A percentile compares a stretch with the other conserved stretches of the same genome.
These are phyloP conservation scores for Cinara cedri DNA, from an alignment of 2,888 invertebrate genomes.

Conservation along the genomic window DNA sequence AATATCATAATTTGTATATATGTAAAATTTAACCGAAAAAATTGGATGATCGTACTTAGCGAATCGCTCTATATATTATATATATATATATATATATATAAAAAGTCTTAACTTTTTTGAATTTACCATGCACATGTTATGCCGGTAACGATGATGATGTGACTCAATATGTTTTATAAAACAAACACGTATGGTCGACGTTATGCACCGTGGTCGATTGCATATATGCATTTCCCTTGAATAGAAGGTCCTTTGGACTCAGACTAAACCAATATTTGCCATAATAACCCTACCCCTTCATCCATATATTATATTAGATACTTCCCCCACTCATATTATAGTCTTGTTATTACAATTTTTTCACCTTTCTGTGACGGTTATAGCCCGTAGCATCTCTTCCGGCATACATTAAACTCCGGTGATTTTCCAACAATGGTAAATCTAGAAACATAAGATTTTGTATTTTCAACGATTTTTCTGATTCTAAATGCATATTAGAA, in stretches of 20 bases:
- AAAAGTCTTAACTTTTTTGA: conserved; percentile 11
- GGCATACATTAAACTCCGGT: too few species aligned
- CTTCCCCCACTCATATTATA: neutral
- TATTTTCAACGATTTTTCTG: too few species aligned
- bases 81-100: too few species aligned
- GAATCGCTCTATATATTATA: too few species aligned
- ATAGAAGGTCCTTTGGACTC: neutral
- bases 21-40: too few species aligned
- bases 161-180: conserved; percentile 25
- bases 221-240: conserved; percentile 29
- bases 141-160: neutral
- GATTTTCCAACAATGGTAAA: neutral
- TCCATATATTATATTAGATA: conserved; percentile 16
- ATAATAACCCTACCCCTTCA: too few species aligned
- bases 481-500: too few species aligned
- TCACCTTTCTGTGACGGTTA: neutral
- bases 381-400: too few species aligned
- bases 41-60: too few species aligned
- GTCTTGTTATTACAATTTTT: conserved; percentile 15
- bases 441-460: neutral
- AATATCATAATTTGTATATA: too few species aligned
- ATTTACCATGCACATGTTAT: neutral
- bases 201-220: conserved; percentile 21
- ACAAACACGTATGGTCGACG: conserved; percentile 34
- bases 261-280: conserved; percentile 14